phyloP scores from a whole-genome alignment of 2,888 invertebrate species.

The Rhamphomyia laevipes region DNA sequence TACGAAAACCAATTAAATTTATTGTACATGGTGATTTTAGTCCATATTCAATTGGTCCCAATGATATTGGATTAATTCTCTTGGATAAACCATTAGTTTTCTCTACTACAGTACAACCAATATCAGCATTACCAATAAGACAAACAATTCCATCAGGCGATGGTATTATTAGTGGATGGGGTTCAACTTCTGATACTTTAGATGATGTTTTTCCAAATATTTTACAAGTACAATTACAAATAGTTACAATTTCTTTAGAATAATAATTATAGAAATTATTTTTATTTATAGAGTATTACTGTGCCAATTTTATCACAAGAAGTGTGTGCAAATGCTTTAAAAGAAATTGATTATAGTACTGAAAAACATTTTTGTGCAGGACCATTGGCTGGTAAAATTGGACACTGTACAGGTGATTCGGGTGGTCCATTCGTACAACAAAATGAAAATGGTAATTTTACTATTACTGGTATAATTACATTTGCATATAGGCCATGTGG shows the following conservation, averaged over 20 bases:
- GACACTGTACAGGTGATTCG: slow-evolving; percentile 38
- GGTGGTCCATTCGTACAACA: slow-evolving; percentile 27
- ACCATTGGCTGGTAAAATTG: slow-evolving; percentile 1
- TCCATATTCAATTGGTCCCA: slow-evolving; percentile 26
- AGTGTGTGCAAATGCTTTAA: slow-evolving; percentile 1
- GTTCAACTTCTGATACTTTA: slow-evolving; percentile 12
- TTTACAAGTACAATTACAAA: not conserved
- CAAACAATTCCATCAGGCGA: slow-evolving; percentile 6
- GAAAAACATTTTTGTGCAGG: slow-evolving; percentile 5
- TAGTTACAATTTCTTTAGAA: not conserved
- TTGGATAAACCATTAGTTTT: slow-evolving; percentile 23
- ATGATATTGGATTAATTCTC: slow-evolving; percentile 44
- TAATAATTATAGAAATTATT: not conserved
- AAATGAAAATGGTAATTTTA: slow-evolving; percentile 2
- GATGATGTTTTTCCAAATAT: not conserved
- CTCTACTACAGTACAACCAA: slow-evolving; percentile 14
- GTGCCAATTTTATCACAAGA: slow-evolving; percentile 5
- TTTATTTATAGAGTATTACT: not conserved
- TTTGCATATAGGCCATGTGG: slow-evolving; percentile 40
- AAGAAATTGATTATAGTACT: not conserved
- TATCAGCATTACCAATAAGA: slow-evolving; percentile 6
- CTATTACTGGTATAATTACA: slow-evolving; percentile 38
- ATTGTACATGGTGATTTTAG: slow-evolving; percentile 3
- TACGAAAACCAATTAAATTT: slow-evolving; percentile 1
- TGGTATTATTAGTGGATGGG: slow-evolving; percentile 23